phyloP scores from a whole-genome alignment of 2,888 invertebrate species.

The Platerodrilus igneus region DNA sequence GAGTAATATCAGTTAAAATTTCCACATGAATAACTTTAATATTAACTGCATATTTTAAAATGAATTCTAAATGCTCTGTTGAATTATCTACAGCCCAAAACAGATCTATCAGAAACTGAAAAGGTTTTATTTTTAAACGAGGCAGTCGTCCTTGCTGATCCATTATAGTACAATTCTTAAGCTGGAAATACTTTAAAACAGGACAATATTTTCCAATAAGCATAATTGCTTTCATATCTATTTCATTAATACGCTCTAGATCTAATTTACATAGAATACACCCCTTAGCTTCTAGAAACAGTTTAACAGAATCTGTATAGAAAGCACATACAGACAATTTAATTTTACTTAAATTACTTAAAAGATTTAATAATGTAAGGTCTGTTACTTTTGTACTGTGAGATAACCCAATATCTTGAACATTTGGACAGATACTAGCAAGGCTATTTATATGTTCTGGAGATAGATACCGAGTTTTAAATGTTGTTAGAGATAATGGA shows the following conservation, averaged over 20 bases:
- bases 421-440: conserved; percentile 63
- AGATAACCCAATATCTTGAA: conserved; percentile 62
- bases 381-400: conserved; percentile 63
- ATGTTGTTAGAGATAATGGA: conserved; percentile 56
- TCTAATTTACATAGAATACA: conserved; percentile 61
- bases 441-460: conserved; percentile 60
- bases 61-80: conserved; percentile 61
- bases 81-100: conserved; percentile 66
- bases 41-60: conserved; percentile 61
- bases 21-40: conserved; percentile 66
- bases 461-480: conserved; percentile 64
- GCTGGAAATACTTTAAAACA: conserved; percentile 58
- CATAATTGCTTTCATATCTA: conserved; percentile 67
- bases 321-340: conserved; percentile 68
- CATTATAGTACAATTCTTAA: conserved; percentile 69
- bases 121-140: conserved; percentile 56
- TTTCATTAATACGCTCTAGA: conserved; percentile 70
- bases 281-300: conserved; percentile 64
- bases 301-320: conserved; percentile 64
- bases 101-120: conserved; percentile 61
- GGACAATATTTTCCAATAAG: conserved; percentile 73
- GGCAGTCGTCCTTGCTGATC: conserved; percentile 55
- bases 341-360: conserved; percentile 60
- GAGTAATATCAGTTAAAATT: conserved; percentile 67
- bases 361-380: conserved; percentile 58